Evolutionary conservation across 2,888 invertebrate genomes (phyloP), one percentile per base, ranked within the genome.

Genomic region (Cantharis lateralis): DNA sequence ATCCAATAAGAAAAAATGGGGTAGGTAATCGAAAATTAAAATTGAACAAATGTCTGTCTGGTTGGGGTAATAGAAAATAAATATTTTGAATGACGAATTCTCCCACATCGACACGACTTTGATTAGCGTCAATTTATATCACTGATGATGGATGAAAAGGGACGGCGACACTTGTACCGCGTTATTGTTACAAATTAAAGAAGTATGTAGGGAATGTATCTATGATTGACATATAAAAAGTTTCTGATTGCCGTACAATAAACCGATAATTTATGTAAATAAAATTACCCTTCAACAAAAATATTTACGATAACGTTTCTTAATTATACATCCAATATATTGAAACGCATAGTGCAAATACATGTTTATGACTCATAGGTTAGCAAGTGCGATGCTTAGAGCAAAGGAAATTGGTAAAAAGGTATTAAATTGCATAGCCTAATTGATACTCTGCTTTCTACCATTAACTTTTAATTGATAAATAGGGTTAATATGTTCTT

Each of bases 251-350:
- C 48, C 48, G 48, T 48, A 48, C 48, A 48, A 48, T 48, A 48
- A 48, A 66, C n/a, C 61, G 48, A 73, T 73, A 73, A 73, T 62
- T 68, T 68, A 73, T 73, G 73, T 28, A 73, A 73, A 73, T 73
- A 68, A 62, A 73, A 73, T 73, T 73, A 72, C 64, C 66, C 18
- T 61, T 32, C 48, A 16, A 62, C 68, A 26, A 73, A 73, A 68
- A 68, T 73, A 26, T 73, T 73, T 73, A 73, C 73, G 73, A 73
- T 68, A 48, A 73, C 68, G 73, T 24, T 32, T 28, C 68, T 62
- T 73, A 68, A 73, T 73, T 73, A 68, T 62, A 68, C 62, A 61
- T 63, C 10, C 10, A 66, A 68, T 68, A 72, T 73, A 48, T 72
- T 72, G 18, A 64, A 64, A 16, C 62, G 20, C 16, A 73, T 66